Evolutionary conservation across 1,140 invertebrate genomes (phyloP).

Genomic region (Lamellibrachia luymesi): DNA sequence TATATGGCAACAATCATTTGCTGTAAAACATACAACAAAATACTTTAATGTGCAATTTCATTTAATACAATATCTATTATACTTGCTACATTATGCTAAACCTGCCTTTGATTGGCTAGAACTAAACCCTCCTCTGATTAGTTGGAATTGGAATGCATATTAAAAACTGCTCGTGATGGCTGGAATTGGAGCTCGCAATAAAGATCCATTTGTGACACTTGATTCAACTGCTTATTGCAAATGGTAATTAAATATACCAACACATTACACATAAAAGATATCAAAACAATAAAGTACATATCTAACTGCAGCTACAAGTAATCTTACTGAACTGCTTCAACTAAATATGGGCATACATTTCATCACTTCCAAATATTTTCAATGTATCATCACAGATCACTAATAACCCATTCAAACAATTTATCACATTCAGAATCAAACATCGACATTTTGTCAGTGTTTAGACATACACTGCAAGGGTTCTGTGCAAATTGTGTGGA

Average conservation of each 20-base stretch:
- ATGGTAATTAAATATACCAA: background rate
- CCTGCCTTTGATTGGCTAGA: too few species aligned
- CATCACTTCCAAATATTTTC: background rate
- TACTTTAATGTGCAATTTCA: background rate
- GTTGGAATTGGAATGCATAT: background rate
- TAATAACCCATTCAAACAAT: background rate
- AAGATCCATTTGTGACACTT: too few species aligned
- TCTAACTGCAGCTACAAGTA: background rate
- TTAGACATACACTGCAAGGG: background rate
- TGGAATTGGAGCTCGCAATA: too few species aligned
- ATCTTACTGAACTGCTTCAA: background rate
- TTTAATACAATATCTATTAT: background rate
- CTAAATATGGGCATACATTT: background rate
- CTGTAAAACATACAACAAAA: background rate
- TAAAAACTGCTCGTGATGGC: too few species aligned
- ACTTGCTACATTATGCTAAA: background rate
- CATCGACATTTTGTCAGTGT: background rate
- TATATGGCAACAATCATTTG: background rate
- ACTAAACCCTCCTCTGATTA: background rate
- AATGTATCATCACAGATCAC: background rate
- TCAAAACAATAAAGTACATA: background rate
- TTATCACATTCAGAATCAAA: background rate
- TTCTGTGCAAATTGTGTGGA: background rate
- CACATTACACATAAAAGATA: background rate
- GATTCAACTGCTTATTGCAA: background rate